These are phyloP conservation scores for Hylaeus anthracinus DNA, from an alignment of 1,140 invertebrate species.

Conservation along the genomic window DNA sequence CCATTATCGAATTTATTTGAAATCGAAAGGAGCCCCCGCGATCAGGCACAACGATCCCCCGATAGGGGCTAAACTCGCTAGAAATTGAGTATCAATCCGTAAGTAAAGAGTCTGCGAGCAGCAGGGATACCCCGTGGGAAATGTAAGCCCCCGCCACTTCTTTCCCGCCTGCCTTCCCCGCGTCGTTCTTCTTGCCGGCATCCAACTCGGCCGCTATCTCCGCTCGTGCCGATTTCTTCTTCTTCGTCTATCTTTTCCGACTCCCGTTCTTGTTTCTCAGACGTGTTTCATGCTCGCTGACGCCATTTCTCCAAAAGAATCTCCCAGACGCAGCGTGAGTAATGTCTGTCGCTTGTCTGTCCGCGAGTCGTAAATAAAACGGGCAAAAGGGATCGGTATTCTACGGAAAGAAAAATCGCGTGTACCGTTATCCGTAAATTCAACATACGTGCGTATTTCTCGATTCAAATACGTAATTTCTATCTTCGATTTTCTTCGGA, in stretches of 20 bases:
- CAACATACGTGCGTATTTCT: too few relatives aligned
- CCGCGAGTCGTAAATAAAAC: slow-evolving; percentile 32
- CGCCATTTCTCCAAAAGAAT: neutral
- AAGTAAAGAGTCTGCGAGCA: slow-evolving; percentile 68
- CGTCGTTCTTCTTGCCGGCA: neutral
- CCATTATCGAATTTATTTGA: slow-evolving; percentile 73
- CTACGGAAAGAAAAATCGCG: neutral
- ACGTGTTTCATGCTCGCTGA: slow-evolving; percentile 6
- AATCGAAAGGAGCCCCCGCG: slow-evolving; percentile 64
- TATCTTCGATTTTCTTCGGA: too few relatives aligned
- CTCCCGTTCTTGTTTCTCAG: neutral
- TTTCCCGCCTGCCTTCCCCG: slow-evolving; percentile 42
- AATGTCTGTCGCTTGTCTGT: slow-evolving; percentile 39
- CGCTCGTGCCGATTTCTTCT: slow-evolving; percentile 22
- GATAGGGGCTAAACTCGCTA: slow-evolving; percentile 71
- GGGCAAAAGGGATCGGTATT: slow-evolving; percentile 12
- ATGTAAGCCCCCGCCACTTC: slow-evolving; percentile 64
- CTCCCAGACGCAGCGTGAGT: slow-evolving; percentile 21
- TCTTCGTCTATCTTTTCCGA: neutral
- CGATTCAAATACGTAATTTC: too few relatives aligned
- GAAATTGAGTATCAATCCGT: slow-evolving; percentile 77
- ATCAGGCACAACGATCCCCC: slow-evolving; percentile 68
- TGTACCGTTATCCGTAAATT: too few relatives aligned
- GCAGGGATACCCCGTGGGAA: slow-evolving; percentile 71
- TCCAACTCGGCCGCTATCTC: slow-evolving; percentile 15